phyloP scores from a whole-genome alignment of 2,888 invertebrate genomes.

The Netelia melanura region DNA sequence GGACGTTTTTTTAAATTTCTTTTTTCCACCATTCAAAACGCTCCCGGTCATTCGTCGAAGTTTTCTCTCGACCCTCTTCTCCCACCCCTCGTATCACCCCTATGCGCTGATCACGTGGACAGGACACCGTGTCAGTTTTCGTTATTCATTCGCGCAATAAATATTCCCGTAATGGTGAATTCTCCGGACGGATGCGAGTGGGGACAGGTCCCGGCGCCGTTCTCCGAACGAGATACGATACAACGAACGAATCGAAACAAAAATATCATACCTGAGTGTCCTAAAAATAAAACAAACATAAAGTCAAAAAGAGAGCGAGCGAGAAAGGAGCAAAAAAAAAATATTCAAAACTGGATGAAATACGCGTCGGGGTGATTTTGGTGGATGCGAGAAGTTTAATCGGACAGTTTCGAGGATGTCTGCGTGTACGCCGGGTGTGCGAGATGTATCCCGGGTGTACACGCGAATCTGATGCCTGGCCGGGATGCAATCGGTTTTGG shows the following conservation, averaged over 20 bases:
- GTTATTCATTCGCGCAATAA: conserved; percentile 65
- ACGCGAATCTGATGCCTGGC: background rate
- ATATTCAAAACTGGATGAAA: conserved; percentile 15
- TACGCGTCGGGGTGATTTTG: conserved; percentile 47
- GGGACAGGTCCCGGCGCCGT: conserved; percentile 1
- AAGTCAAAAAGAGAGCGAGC: conserved; percentile 14
- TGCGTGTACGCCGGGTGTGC: background rate
- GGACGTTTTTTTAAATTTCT: conserved; percentile 39
- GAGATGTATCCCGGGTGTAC: background rate
- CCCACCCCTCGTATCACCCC: too few species aligned
- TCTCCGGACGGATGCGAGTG: conserved; percentile 35
- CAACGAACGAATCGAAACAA: background rate
- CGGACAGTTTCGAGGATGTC: conserved; percentile 43
- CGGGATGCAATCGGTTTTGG: conserved; percentile 12
- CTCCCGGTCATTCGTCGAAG: conserved; percentile 45
- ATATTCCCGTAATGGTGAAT: conserved; percentile 57
- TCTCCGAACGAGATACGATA: conserved; percentile 24
- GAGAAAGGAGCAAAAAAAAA: conserved; percentile 1
- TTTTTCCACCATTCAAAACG: conserved; percentile 16
- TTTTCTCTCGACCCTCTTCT: conserved; percentile 1
- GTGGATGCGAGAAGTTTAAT: conserved; percentile 58
- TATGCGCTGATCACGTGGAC: conserved; percentile 8
- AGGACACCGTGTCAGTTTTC: conserved; percentile 41
- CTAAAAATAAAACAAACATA: too few species aligned
- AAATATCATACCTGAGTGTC: too few species aligned